phyloP scores from a whole-genome alignment of 1,140 invertebrate genomes.

The Eciton burchellii region DNA sequence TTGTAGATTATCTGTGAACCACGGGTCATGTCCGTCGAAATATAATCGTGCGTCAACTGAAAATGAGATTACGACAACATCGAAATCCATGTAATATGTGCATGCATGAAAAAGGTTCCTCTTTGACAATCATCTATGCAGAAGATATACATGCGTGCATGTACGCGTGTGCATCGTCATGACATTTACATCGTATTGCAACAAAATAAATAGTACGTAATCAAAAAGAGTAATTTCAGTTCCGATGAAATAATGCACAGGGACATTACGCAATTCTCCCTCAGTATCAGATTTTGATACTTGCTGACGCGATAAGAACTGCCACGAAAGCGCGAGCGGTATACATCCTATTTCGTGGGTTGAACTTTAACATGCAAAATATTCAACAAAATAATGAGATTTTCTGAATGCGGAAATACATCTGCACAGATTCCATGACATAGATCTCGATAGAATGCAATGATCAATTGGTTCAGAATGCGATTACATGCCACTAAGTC shows the following conservation, averaged over 20 bases:
- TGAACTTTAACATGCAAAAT: constrained; percentile 3
- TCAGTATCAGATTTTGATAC: neutral
- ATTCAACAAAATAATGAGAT: constrained; percentile 5
- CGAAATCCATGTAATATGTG: neutral
- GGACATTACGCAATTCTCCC: neutral
- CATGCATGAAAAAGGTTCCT: constrained; percentile 1
- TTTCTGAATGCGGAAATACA: neutral
- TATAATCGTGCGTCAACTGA: neutral
- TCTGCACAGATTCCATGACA: neutral
- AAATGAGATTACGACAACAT: constrained; percentile 31
- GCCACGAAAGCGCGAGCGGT: too few relatives aligned
- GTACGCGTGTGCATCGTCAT: too few relatives aligned
- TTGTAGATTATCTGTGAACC: neutral
- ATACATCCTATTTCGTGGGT: neutral
- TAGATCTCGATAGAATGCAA: neutral
- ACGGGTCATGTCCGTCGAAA: neutral
- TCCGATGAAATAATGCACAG: constrained; percentile 1
- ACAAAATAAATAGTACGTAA: constrained; percentile 1
- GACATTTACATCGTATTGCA: neutral
- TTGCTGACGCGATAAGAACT: neutral
- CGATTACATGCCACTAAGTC: constrained; percentile 11
- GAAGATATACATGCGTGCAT: neutral
- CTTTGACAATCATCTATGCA: neutral
- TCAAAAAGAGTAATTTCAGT: neutral
- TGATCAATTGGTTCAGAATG: neutral